Evolutionary conservation across 2,888 invertebrate species (phyloP).

Genomic region (Drosophila siamana): DNA sequence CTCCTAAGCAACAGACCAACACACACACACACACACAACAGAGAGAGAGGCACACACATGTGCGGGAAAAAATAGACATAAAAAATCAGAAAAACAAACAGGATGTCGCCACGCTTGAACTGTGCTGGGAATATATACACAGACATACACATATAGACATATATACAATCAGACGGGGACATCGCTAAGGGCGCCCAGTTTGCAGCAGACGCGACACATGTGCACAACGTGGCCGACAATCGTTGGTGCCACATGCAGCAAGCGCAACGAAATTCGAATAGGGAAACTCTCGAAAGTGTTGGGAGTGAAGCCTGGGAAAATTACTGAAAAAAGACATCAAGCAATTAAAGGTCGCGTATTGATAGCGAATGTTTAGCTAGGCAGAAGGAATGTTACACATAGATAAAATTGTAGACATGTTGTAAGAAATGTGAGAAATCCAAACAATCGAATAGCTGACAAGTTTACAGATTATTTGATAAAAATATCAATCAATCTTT

Average conservation of each 20-base stretch:
- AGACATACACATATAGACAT: conserved; percentile 20
- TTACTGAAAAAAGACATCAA: conserved; percentile 37
- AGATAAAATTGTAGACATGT: not conserved
- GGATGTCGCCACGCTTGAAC: conserved; percentile 75
- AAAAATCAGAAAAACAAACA: conserved; percentile 65
- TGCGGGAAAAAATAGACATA: conserved; percentile 52
- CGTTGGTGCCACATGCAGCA: conserved; percentile 32
- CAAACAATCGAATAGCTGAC: not conserved
- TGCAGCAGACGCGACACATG: conserved; percentile 58
- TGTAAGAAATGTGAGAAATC: not conserved
- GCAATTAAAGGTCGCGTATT: conserved; percentile 22
- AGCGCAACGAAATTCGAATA: conserved; percentile 6
- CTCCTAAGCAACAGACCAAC: conserved; percentile 7
- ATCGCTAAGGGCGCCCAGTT: conserved; percentile 41
- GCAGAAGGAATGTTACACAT: conserved; percentile 2
- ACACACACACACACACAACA: conserved; percentile 8
- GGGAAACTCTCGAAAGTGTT: conserved; percentile 42
- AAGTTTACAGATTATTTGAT: not conserved
- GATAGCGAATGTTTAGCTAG: conserved; percentile 35
- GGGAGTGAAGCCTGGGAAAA: conserved; percentile 51
- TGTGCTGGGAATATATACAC: conserved; percentile 25
- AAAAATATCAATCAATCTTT: not conserved
- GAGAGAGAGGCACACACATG: conserved; percentile 43
- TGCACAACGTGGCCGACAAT: conserved; percentile 70
- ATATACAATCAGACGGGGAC: conserved; percentile 7